Evolutionary conservation across 2,113 vertebrate genomes (phyloP), one percentile per base, ranked within the genome.

Genomic region (Corythornis cristatus): DNA sequence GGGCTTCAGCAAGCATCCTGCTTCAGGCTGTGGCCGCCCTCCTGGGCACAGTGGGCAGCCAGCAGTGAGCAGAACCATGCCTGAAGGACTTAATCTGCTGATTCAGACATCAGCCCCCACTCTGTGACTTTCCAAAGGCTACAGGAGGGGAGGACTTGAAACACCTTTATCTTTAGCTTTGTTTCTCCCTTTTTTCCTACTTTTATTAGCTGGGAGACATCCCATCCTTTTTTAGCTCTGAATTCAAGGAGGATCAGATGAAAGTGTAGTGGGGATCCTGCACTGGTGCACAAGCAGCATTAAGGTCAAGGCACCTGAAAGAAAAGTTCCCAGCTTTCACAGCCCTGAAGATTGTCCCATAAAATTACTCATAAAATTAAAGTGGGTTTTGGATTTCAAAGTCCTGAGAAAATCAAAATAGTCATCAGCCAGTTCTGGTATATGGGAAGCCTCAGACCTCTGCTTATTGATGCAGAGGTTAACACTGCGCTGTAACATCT

Each of bases 351-450:
- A 62, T 74, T 71, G 56, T 92, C 82, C 75, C 87, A 94, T 95
- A 96, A 96, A 96, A 93, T 92, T 82, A 93, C 84, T 85, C 93
- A 89, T 93, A 95, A 96, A 96, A 93, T 95, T 70, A 87, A 94
- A 90, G 53, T 90, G 33, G 10, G 73, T 1, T 91, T 90, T 76
- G 67, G 67, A 84, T 93, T 90, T 93, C 89, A 70, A 89, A 93
- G 91, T 70, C 71, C 84, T 77, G 58, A 77, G 78, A 83, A 93
- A 87, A 71, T 79, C 15, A 54, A 79, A 95, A 76, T 73, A 72
- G 78, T 70, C 71, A 67, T 62, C 74, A 64, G 75, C 64, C 74
- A 54, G 0, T 70, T 82, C 50, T 43, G 67, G 33, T 83, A n/a
- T 56, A 73, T 42, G 72, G 61, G 60, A 61, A 90, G 75, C 56